Conservation (phyloP, 2,113 vertebrate species). For the Formicarius rufipectus region DNA sequence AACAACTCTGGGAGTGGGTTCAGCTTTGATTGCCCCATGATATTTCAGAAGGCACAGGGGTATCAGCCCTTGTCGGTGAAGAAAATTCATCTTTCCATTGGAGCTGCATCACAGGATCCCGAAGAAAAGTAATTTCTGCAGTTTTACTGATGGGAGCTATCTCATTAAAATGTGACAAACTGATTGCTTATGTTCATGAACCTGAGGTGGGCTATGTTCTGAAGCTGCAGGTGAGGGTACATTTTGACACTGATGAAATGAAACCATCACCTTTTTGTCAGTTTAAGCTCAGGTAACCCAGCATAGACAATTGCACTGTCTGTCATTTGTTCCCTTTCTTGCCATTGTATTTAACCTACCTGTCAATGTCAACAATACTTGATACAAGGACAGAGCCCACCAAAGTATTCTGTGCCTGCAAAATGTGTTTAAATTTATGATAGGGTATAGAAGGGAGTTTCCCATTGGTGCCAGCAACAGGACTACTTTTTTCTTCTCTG, state of each 20-base stretch:
- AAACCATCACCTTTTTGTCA: not conserved
- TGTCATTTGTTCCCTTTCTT: not conserved
- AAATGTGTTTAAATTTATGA: not conserved
- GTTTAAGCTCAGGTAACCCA: conserved; percentile 3
- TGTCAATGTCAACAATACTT: not conserved
- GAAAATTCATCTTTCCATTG: not conserved
- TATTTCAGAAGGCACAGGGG: not conserved
- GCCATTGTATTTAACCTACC: not conserved
- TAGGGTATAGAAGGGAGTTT: not conserved
- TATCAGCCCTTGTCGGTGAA: not conserved
- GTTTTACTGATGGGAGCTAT: not conserved
- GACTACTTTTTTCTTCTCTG: not conserved
- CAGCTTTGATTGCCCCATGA: not conserved
- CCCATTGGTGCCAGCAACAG: not conserved
- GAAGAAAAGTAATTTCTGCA: not conserved
- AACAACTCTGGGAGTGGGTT: not conserved
- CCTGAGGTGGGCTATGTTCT: not conserved
- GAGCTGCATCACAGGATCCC: not conserved
- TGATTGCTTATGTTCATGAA: not conserved
- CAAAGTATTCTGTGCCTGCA: not conserved
- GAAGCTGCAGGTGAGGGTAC: not conserved
- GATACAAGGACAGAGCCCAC: not conserved
- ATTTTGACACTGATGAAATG: not conserved
- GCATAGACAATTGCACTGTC: not conserved
- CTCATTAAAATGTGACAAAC: not conserved